These are phyloP conservation scores for Thamnophis elegans DNA, from an alignment of 2,797 vertebrate genomes.

Conservation along the genomic window DNA sequence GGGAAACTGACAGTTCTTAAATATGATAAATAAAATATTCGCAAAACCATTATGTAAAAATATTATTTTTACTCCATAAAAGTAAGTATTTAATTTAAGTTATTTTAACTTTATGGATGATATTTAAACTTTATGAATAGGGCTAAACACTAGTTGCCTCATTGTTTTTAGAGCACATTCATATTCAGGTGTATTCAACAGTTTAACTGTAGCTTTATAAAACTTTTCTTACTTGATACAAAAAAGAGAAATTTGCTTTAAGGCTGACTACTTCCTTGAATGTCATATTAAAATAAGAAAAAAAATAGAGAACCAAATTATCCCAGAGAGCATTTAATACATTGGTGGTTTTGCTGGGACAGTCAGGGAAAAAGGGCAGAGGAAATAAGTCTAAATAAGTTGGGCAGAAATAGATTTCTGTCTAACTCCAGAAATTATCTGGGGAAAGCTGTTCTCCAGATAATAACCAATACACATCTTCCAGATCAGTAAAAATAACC, in stretches of 20 bases:
- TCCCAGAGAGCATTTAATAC: not conserved
- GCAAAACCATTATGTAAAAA: no score
- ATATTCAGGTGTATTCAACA: not conserved
- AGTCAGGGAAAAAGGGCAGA: not conserved
- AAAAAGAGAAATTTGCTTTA: not conserved
- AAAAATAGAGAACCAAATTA: not conserved
- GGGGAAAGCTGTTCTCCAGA: not conserved
- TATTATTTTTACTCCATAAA: not conserved
- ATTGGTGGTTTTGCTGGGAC: not conserved
- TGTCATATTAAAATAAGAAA: slow-evolving; percentile 8
- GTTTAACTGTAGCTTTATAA: not conserved
- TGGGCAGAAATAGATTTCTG: no score
- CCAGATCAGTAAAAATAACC: slow-evolving; percentile 16
- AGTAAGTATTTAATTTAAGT: not conserved
- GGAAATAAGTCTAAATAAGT: slow-evolving; percentile 1
- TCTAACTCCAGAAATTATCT: no score
- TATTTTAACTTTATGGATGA: not conserved
- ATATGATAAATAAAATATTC: not conserved
- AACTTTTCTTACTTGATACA: not conserved
- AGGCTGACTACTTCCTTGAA: slow-evolving; percentile 16
- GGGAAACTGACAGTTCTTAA: not conserved
- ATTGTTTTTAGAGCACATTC: not conserved
- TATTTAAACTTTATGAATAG: not conserved
- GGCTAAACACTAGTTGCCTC: not conserved
- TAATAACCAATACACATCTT: slow-evolving; percentile 11